Percentiles rank a stretch among this genome's conserved stretches.
These are phyloP conservation scores for Agonopterix alstromeriana DNA, from an alignment of 2,888 invertebrate genomes.

Conservation along the genomic window DNA sequence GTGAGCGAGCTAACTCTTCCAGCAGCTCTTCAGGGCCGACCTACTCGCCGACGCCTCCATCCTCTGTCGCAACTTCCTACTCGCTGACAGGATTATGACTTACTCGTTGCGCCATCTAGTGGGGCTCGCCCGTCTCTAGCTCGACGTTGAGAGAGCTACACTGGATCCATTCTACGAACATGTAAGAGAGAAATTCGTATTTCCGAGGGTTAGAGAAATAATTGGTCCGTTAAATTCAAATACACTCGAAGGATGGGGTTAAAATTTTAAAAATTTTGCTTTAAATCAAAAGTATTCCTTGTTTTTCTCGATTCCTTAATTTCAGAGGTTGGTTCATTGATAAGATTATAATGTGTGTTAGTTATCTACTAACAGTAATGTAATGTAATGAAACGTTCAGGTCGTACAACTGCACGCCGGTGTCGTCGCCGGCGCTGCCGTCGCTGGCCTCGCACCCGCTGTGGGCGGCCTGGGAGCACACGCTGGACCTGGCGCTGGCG, in stretches of 20 bases:
- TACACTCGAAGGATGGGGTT: too few species aligned
- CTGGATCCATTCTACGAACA: too few species aligned
- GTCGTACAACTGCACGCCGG: conserved; percentile 98
- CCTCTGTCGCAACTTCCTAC: conserved; percentile 96
- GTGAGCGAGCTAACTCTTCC: background rate
- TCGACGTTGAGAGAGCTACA: background rate
- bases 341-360: too few species aligned
- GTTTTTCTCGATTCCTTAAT: too few species aligned
- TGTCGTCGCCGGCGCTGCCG: conserved; percentile 93
- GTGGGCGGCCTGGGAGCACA: conserved; percentile 99
- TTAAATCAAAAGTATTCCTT: too few species aligned
- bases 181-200: too few species aligned
- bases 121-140: background rate
- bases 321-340: too few species aligned
- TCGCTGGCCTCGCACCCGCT: conserved; percentile 92
- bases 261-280: too few species aligned
- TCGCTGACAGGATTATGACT: conserved; percentile 97
- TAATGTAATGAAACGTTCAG: too few species aligned
- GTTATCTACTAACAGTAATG: too few species aligned
- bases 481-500: conserved; percentile 94
- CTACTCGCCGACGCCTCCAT: conserved; percentile 96
- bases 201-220: too few species aligned
- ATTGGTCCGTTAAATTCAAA: too few species aligned
- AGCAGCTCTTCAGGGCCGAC: conserved; percentile 66
- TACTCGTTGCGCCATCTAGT: conserved; percentile 6